These are phyloP conservation scores for Diglossa cyanea DNA, from an alignment of 2,797 vertebrate genomes.

Conservation along the genomic window DNA sequence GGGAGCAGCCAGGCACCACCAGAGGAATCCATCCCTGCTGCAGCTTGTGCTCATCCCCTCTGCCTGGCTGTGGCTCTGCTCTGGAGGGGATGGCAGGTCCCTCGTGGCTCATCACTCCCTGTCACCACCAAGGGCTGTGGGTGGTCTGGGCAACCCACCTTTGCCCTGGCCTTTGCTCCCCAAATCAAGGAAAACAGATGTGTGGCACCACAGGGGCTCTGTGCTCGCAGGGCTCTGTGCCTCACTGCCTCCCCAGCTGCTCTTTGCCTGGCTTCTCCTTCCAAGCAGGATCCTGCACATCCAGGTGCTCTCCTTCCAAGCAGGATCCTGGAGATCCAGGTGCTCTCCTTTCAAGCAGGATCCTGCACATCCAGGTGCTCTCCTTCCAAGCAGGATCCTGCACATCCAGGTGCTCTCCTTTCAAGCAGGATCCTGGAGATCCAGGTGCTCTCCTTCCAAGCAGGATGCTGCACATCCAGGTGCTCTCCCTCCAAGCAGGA, in stretches of 20 bases:
- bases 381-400: not conserved
- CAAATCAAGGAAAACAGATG: not conserved
- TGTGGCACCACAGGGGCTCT: not conserved
- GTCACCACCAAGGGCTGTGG: not conserved
- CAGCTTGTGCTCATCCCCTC: not conserved
- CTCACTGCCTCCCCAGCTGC: not conserved
- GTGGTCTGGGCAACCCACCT: not conserved
- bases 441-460: not conserved
- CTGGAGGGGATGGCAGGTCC: not conserved
- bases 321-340: accelerated
- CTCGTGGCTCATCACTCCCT: not conserved
- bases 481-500: too few relatives aligned
- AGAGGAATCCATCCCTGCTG: accelerated
- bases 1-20: not conserved
- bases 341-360: not conserved
- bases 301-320: not conserved
- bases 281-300: not conserved
- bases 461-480: too few relatives aligned
- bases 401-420: not conserved
- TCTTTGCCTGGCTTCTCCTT: not conserved
- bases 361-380: not conserved
- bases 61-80: not conserved
- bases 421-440: not conserved
- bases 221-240: not conserved
- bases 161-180: not conserved